A percentile compares a stretch with the other conserved stretches of the same genome.
These are phyloP conservation scores for Acleris emargana DNA, from an alignment of 2,888 invertebrate genomes.

Conservation along the genomic window DNA sequence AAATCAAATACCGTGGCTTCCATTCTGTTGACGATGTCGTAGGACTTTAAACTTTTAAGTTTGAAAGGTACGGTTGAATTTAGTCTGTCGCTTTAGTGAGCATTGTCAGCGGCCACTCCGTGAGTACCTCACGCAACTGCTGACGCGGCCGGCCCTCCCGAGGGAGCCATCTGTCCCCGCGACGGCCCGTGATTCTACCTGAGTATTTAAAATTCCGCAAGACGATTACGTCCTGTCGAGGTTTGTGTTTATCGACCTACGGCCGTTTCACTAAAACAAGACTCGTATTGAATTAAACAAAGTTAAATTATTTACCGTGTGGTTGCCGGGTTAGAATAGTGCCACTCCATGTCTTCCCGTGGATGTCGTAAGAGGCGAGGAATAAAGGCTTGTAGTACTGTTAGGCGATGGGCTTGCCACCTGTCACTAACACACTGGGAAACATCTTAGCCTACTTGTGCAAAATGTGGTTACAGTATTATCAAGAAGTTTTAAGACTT, in stretches of 20 bases:
- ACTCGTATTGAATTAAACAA: neutral
- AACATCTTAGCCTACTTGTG: no score
- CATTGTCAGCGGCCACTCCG: neutral
- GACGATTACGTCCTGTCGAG: neutral
- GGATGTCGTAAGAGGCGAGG: no score
- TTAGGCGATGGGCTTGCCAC: no score
- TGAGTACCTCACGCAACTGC: neutral
- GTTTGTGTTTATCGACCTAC: neutral
- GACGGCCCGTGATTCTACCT: slow-evolving; percentile 1
- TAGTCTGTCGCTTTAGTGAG: neutral
- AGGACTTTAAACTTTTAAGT: slow-evolving; percentile 4
- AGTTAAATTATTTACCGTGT: no score
- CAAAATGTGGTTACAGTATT: no score
- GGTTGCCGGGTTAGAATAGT: no score
- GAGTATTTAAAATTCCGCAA: neutral
- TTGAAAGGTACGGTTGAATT: neutral
- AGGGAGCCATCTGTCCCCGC: neutral
- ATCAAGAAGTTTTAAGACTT: no score
- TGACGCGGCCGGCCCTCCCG: neutral
- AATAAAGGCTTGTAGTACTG: no score
- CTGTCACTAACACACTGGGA: no score
- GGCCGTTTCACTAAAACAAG: neutral
- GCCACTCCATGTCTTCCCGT: no score
- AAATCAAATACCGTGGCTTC: neutral
- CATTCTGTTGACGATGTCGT: neutral